phyloP scores from a whole-genome alignment of 2,113 vertebrate genomes.

The Crotalus tigris region DNA sequence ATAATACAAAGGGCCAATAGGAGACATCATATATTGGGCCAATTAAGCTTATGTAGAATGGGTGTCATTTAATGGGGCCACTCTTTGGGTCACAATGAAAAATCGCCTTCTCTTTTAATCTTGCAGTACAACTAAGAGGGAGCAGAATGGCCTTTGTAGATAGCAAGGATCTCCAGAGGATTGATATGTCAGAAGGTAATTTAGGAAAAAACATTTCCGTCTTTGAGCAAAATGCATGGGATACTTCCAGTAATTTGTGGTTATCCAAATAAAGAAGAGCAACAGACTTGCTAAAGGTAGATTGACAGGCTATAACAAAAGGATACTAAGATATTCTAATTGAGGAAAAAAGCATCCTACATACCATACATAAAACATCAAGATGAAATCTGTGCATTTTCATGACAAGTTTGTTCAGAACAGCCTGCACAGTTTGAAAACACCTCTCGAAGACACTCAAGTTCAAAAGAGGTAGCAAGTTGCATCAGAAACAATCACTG shows the following conservation, averaged over 20 bases:
- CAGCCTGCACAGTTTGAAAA: not conserved
- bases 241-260: constrained; percentile 11
- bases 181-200: constrained; percentile 28
- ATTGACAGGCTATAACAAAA: not conserved
- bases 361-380: not conserved
- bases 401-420: not conserved
- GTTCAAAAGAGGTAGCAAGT: not conserved
- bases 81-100: constrained; percentile 49
- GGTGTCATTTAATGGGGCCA: constrained; percentile 58
- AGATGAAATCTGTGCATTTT: not conserved
- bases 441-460: not conserved
- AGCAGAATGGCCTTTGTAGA: not conserved
- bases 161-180: not conserved
- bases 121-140: constrained; percentile 36
- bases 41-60: constrained; percentile 64
- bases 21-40: constrained; percentile 50
- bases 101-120: constrained; percentile 41
- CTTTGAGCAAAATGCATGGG: not conserved
- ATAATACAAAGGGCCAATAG: constrained; percentile 44
- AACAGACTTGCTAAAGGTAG: not conserved
- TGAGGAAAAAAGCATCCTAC: not conserved
- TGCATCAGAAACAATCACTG: not conserved
- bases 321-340: not conserved
- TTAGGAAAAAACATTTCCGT: not conserved
- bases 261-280: constrained; percentile 29